These are phyloP conservation scores for Limnephilus auricula DNA, from an alignment of 2,888 invertebrate genomes.

Conservation along the genomic window DNA sequence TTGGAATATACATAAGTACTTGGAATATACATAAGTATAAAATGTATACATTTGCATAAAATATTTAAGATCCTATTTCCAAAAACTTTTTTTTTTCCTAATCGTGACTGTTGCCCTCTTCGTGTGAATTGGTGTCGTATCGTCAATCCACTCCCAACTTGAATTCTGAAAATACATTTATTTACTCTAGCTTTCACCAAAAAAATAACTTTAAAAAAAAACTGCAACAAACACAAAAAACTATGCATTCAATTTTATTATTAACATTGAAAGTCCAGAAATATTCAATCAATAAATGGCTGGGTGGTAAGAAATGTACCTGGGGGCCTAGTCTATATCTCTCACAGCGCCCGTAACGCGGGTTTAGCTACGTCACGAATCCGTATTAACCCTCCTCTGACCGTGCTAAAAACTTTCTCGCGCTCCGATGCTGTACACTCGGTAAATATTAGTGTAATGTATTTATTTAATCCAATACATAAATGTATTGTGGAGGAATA, in stretches of 20 bases:
- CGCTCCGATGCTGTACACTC: no score
- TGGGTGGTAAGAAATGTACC: no score
- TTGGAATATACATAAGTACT: background rate
- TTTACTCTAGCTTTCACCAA: constrained; percentile 33
- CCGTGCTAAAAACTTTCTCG: no score
- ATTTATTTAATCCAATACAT: no score
- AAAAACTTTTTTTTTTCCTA: background rate
- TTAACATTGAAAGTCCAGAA: background rate
- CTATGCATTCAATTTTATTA: background rate
- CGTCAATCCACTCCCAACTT: constrained; percentile 49
- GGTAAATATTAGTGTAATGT: no score
- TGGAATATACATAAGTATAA: background rate
- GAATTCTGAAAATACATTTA: constrained; percentile 46
- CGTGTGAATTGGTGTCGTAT: constrained; percentile 35
- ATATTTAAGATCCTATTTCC: background rate
- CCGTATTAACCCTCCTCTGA: no score
- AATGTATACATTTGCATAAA: background rate
- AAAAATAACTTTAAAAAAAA: background rate
- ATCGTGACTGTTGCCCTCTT: background rate
- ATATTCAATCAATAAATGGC: background rate
- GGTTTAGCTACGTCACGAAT: no score
- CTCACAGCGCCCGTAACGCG: no score
- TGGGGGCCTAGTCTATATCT: no score
- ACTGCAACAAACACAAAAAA: background rate
- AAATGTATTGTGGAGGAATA: no score